Percentiles rank a stretch among this genome's conserved stretches.
Evolutionary conservation across 2,888 invertebrate species (phyloP).

Genomic region (Drosophila formosana): DNA sequence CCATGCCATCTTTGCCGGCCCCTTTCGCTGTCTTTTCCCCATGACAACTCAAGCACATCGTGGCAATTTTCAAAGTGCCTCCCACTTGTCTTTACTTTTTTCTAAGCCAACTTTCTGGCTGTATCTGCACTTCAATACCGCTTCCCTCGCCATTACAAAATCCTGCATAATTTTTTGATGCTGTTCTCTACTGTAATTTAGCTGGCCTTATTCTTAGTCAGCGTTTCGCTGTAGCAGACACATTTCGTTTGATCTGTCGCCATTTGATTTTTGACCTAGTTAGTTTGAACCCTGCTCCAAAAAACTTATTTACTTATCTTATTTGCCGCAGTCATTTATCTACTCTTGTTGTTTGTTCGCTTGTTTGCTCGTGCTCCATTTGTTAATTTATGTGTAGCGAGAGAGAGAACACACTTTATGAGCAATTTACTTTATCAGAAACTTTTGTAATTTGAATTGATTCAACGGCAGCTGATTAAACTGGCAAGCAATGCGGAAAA

Average conservation of each 20-base stretch:
- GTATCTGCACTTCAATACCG: constrained; percentile 2
- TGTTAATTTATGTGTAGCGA: constrained; percentile 13
- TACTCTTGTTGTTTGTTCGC: constrained; percentile 7
- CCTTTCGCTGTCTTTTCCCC: neutral
- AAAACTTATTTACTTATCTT: constrained; percentile 47
- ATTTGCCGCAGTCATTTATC: constrained; percentile 42
- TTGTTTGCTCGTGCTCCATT: constrained; percentile 14
- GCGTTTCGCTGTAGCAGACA: constrained; percentile 23
- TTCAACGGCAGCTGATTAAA: constrained; percentile 44
- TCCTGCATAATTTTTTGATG: constrained; percentile 52
- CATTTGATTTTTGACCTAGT: constrained; percentile 59
- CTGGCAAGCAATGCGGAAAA: constrained; percentile 13
- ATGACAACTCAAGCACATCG: constrained; percentile 11
- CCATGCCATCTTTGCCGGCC: neutral
- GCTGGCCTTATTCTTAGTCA: constrained; percentile 1
- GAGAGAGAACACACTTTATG: constrained; percentile 28
- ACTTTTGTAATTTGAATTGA: constrained; percentile 56
- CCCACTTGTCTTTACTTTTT: constrained; percentile 17
- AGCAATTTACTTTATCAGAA: constrained; percentile 51
- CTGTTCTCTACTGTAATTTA: constrained; percentile 13
- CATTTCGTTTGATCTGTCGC: constrained; percentile 47
- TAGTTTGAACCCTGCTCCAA: constrained; percentile 24
- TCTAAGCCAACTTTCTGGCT: constrained; percentile 15
- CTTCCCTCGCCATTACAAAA: neutral
- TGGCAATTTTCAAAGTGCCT: constrained; percentile 26